Conservation (phyloP, 2,888 invertebrate species). For the Chironomus riparius region DNA sequence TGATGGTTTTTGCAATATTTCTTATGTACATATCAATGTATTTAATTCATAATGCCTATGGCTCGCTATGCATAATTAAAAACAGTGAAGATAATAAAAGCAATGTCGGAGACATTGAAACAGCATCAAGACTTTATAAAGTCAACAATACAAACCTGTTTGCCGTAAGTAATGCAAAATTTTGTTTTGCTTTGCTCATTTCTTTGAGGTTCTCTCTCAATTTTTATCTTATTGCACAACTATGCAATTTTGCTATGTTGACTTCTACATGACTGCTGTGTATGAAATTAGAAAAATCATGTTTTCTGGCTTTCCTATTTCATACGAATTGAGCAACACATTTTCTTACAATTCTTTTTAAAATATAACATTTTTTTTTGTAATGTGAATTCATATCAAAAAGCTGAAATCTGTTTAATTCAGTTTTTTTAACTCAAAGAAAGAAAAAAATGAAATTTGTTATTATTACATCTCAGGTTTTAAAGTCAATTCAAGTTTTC, state of each 20-base stretch:
- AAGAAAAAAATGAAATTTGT: slow-evolving; percentile 7
- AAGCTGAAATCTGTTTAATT: slow-evolving; percentile 1
- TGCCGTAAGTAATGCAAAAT: slow-evolving; percentile 21
- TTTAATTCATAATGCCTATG: slow-evolving; percentile 24
- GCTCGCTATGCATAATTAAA: slow-evolving; percentile 23
- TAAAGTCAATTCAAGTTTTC: slow-evolving; percentile 20
- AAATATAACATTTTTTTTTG: no score
- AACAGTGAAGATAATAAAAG: slow-evolving; percentile 14
- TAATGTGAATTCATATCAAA: slow-evolving; percentile 11
- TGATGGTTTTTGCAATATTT: slow-evolving; percentile 6
- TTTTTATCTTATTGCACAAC: background rate
- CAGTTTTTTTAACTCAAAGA: slow-evolving; percentile 1
- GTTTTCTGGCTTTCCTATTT: background rate
- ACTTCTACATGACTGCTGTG: background rate
- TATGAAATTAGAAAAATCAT: background rate
- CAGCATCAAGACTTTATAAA: slow-evolving; percentile 7
- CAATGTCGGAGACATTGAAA: slow-evolving; percentile 11
- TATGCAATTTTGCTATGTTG: background rate
- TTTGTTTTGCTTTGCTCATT: background rate
- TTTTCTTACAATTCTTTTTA: no score
- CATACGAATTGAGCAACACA: no score
- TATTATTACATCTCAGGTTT: background rate
- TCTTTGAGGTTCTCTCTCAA: background rate
- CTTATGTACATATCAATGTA: slow-evolving; percentile 18
- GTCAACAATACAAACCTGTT: slow-evolving; percentile 26